A percentile compares a stretch with the other conserved stretches of the same genome.
phyloP scores from a whole-genome alignment of 2,888 invertebrate genomes.

The Sminthurinus aureus region DNA sequence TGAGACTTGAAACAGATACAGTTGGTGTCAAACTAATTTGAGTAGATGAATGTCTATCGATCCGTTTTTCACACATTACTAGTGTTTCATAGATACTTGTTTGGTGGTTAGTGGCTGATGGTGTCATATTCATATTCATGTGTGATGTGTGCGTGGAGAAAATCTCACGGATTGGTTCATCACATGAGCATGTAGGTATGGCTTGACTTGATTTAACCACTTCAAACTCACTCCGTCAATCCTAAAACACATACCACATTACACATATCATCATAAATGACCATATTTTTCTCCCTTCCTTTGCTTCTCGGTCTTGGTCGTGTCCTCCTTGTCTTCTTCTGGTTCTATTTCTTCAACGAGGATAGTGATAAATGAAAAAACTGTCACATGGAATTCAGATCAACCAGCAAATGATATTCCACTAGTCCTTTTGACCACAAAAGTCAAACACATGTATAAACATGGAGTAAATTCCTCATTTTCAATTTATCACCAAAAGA shows the following conservation, averaged over 20 bases:
- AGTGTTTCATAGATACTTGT: background rate
- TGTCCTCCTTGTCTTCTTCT: too few relatives aligned
- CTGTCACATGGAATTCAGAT: slow-evolving; percentile 37
- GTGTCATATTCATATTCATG: background rate
- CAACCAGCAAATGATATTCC: background rate
- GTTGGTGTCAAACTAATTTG: too few relatives aligned
- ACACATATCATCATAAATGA: slow-evolving; percentile 12
- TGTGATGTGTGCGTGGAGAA: background rate
- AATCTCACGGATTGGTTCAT: slow-evolving; percentile 29
- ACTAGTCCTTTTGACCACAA: too few relatives aligned
- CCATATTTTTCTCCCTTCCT: slow-evolving; percentile 22
- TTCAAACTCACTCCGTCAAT: background rate
- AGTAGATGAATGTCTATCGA: too few relatives aligned
- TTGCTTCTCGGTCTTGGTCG: background rate
- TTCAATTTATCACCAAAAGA: too few relatives aligned
- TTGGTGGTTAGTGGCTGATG: too few relatives aligned
- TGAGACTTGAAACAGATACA: too few relatives aligned
- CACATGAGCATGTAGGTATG: background rate
- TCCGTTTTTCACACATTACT: background rate
- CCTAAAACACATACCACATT: too few relatives aligned
- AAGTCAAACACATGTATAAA: too few relatives aligned
- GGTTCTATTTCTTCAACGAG: too few relatives aligned
- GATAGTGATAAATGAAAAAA: slow-evolving; percentile 39
- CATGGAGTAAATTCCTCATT: too few relatives aligned
- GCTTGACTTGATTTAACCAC: background rate